Evolutionary conservation across 2,113 vertebrate species (phyloP).

Genomic region (Ahaetulla prasina): DNA sequence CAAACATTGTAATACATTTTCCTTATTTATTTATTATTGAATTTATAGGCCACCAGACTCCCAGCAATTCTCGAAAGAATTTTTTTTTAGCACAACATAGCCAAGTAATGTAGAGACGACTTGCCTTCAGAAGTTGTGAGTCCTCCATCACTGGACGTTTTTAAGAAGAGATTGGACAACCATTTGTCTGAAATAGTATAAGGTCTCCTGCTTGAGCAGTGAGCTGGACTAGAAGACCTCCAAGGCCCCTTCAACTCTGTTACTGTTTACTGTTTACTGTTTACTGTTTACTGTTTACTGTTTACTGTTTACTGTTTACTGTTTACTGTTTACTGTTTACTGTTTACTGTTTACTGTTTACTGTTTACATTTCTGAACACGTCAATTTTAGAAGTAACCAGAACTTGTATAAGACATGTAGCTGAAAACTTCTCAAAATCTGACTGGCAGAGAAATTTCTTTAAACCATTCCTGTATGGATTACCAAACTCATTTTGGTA

Average conservation of each 20-base stretch:
- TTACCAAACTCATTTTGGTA: neutral
- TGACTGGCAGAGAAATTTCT: neutral
- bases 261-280: too few species aligned
- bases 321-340: too few species aligned
- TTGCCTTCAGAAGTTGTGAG: neutral
- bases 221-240: too few species aligned
- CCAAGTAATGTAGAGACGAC: neutral
- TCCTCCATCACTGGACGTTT: neutral
- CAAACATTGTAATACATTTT: neutral
- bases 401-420: neutral
- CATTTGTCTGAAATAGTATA: neutral
- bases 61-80: neutral
- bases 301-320: too few species aligned
- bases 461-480: neutral
- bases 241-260: too few species aligned
- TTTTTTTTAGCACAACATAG: neutral
- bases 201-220: too few species aligned
- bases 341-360: too few species aligned
- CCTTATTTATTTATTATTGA: neutral
- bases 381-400: neutral
- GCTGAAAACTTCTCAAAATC: neutral
- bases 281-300: too few species aligned
- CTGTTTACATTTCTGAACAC: neutral
- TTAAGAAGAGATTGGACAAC: neutral
- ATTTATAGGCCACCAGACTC: neutral